Evolutionary conservation across 2,113 vertebrate species (phyloP).

Genomic region (Falco punctatus): DNA sequence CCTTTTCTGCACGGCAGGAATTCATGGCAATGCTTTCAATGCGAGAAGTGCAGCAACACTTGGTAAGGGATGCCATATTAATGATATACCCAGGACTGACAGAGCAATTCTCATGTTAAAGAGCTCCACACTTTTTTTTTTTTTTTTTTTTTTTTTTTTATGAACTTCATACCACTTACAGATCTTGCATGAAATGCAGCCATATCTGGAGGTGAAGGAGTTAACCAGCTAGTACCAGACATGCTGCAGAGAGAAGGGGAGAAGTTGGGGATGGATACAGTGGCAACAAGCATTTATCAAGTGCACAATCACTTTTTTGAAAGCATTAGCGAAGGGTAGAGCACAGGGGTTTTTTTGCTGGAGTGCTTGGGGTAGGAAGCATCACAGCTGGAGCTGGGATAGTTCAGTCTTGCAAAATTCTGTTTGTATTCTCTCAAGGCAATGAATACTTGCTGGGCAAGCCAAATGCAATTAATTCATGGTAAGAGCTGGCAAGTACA

Average conservation of each 20-base stretch:
- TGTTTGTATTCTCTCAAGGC: conserved; percentile 55
- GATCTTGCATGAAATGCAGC: not conserved
- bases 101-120: not conserved
- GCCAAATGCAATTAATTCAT: conserved; percentile 59
- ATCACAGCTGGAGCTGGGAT: conserved; percentile 47
- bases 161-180: not conserved
- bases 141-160: not conserved
- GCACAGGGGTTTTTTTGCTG: not conserved
- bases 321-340: not conserved
- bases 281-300: not conserved
- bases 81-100: not conserved
- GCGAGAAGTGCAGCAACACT: not conserved
- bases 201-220: not conserved
- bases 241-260: not conserved
- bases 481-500: conserved; percentile 38
- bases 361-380: conserved; percentile 10
- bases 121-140: not conserved
- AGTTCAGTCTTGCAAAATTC: conserved; percentile 52
- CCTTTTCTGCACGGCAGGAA: not conserved
- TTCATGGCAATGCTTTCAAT: not conserved
- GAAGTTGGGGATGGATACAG: not conserved
- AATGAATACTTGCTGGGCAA: conserved; percentile 35
- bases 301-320: not conserved
- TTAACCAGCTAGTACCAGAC: not conserved
- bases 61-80: not conserved